These are phyloP conservation scores for Cephalopterus ornatus DNA, from an alignment of 2,113 vertebrate genomes.

Conservation along the genomic window DNA sequence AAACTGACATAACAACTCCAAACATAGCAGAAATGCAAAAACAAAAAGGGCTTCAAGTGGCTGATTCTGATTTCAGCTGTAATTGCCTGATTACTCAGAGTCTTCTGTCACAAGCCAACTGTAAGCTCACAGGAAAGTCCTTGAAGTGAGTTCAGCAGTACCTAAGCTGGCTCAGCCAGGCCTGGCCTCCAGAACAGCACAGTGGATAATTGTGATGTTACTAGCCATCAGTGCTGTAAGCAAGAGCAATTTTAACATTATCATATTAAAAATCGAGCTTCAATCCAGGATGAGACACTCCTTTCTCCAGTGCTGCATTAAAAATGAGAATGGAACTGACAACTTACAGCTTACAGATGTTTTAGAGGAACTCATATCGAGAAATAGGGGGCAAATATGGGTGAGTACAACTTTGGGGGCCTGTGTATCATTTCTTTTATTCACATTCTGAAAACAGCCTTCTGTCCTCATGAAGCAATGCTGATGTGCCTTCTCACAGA, in stretches of 20 bases:
- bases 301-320: background rate
- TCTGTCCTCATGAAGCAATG: background rate
- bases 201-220: background rate
- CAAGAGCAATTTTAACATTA: background rate
- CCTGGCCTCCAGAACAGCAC: background rate
- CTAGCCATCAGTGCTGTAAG: background rate
- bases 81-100: slow-evolving; percentile 54
- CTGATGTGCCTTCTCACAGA: background rate
- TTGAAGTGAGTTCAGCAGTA: background rate
- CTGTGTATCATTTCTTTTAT: background rate
- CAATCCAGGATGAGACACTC: background rate
- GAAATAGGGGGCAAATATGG: background rate
- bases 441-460: background rate
- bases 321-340: background rate
- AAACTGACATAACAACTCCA: slow-evolving; percentile 57
- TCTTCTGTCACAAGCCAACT: slow-evolving; percentile 43
- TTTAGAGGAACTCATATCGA: background rate
- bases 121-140: slow-evolving; percentile 32
- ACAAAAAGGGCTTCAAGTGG: slow-evolving; percentile 39
- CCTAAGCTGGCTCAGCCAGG: background rate
- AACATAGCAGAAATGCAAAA: slow-evolving; percentile 61
- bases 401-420: background rate
- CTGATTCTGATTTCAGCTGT: slow-evolving; percentile 52
- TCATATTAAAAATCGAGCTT: background rate
- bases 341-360: background rate